Evolutionary conservation across 1,140 invertebrate genomes (phyloP).

Genomic region (Luehdorfia chinensis): DNA sequence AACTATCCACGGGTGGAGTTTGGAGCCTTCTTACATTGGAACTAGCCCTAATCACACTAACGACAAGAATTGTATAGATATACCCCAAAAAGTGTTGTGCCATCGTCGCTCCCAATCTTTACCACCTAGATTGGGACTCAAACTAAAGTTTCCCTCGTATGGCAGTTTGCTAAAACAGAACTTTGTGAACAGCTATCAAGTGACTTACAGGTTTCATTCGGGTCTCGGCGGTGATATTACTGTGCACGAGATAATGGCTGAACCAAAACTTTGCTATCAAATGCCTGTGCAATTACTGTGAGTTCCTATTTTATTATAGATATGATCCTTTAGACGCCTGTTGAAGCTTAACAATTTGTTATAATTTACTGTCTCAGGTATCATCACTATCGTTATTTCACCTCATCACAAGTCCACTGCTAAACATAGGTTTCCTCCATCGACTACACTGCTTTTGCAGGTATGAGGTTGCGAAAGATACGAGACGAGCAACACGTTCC

Average conservation of each 20-base stretch:
- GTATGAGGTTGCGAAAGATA: too few relatives aligned
- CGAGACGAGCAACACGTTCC: too few relatives aligned
- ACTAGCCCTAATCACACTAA: conserved; percentile 84
- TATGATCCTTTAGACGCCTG: too few relatives aligned
- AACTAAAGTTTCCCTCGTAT: conserved; percentile 85
- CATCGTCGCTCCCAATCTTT: conserved; percentile 92
- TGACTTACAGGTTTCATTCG: conserved; percentile 94
- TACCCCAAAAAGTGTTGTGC: conserved; percentile 76
- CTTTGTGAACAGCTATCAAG: conserved; percentile 86
- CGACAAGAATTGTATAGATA: conserved; percentile 53
- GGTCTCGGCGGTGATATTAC: conserved; percentile 93
- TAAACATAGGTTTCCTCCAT: too few relatives aligned
- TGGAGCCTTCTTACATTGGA: conserved; percentile 85
- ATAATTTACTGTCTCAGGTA: too few relatives aligned
- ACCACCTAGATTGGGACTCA: conserved; percentile 87
- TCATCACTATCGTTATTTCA: too few relatives aligned
- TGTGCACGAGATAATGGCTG: conserved; percentile 95
- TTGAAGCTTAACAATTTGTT: too few relatives aligned
- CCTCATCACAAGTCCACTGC: too few relatives aligned
- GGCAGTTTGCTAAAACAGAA: conserved; percentile 79
- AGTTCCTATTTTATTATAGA: conserved; percentile 62
- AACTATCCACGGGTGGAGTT: conserved; percentile 88
- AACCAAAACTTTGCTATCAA: conserved; percentile 90
- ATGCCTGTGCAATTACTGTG: conserved; percentile 94
- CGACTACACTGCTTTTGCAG: too few relatives aligned